These are phyloP conservation scores for Octodonta nipae DNA, from an alignment of 2,888 invertebrate species.

Conservation along the genomic window DNA sequence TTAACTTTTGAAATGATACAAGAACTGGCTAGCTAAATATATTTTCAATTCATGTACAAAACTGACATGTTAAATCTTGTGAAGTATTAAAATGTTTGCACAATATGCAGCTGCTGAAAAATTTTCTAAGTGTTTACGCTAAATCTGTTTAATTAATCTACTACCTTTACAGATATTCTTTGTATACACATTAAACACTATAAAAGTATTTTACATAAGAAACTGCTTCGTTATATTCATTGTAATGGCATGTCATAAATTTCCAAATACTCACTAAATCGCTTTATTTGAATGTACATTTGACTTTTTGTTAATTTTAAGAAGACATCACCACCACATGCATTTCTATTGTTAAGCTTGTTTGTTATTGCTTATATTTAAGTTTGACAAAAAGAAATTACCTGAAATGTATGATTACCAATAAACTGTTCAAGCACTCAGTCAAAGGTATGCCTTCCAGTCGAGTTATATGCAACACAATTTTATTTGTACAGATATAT, in stretches of 20 bases:
- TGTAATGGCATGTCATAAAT: constrained; percentile 21
- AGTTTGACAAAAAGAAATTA: constrained; percentile 17
- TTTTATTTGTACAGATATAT: constrained; percentile 29
- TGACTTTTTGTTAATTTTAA: constrained; percentile 23
- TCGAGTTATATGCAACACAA: constrained; percentile 11
- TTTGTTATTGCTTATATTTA: constrained; percentile 18
- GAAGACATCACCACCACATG: constrained; percentile 14
- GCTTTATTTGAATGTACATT: constrained; percentile 16
- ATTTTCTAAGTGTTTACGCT: no score
- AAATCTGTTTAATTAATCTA: no score
- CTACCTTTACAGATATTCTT: no score
- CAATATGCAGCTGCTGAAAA: no score
- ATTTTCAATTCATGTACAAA: no score
- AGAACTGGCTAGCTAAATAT: no score
- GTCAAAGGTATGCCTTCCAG: constrained; percentile 23
- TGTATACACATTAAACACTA: constrained; percentile 16
- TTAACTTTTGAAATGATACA: no score
- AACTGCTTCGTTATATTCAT: constrained; percentile 13
- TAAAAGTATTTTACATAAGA: constrained; percentile 14
- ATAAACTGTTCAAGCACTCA: constrained; percentile 29
- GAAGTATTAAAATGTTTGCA: no score
- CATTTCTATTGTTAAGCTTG: constrained; percentile 13
- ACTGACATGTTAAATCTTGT: no score
- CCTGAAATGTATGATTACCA: constrained; percentile 30
- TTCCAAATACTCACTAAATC: constrained; percentile 28